phyloP scores from a whole-genome alignment of 2,113 vertebrate species.

The Elachura formosa region DNA sequence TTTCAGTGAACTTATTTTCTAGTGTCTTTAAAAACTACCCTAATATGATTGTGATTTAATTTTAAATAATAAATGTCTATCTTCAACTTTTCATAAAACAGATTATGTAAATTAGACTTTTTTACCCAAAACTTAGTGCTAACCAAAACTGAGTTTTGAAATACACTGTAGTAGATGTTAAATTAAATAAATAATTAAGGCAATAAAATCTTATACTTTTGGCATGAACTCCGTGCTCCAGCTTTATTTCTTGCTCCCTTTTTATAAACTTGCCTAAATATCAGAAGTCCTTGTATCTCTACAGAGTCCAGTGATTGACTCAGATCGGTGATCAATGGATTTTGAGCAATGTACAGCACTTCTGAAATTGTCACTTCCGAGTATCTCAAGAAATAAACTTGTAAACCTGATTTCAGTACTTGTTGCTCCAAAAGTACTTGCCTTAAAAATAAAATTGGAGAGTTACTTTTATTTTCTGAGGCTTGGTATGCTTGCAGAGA shows the following conservation, averaged over 20 bases:
- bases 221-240: neutral
- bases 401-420: neutral
- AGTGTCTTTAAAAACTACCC: neutral
- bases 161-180: neutral
- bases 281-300: neutral
- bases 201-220: neutral
- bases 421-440: neutral
- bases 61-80: neutral
- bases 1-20: neutral
- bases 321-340: neutral
- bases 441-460: neutral
- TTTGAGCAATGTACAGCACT: neutral
- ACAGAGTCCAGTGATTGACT: neutral
- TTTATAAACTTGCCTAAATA: neutral
- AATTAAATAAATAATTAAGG: neutral
- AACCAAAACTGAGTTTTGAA: neutral
- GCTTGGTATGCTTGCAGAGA: neutral
- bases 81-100: neutral
- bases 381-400: neutral
- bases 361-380: neutral
- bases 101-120: neutral
- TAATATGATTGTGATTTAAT: neutral
- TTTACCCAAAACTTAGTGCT: neutral
- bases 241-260: neutral
- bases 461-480: neutral